These are phyloP conservation scores for Melinopterus prodromus DNA, from an alignment of 2,888 invertebrate genomes.

Conservation along the genomic window DNA sequence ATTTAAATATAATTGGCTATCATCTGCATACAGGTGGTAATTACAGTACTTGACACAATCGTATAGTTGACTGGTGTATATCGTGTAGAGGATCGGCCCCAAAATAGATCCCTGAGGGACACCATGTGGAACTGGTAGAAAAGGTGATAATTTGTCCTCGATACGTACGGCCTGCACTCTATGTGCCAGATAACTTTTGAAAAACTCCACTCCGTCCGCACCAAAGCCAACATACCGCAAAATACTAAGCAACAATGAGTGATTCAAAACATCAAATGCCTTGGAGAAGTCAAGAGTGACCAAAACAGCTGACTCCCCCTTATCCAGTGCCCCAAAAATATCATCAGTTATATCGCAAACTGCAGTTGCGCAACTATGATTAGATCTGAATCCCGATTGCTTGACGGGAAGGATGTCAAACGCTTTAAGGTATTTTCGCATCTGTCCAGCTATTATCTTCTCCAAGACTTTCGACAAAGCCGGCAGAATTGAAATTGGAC, in stretches of 20 bases:
- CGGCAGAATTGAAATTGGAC: background rate
- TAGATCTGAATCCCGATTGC: conserved; percentile 9
- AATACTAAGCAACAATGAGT: conserved; percentile 10
- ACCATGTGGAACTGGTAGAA: background rate
- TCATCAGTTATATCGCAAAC: conserved; percentile 23
- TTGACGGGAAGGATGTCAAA: background rate
- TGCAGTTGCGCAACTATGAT: conserved; percentile 19
- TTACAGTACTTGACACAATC: conserved; percentile 12
- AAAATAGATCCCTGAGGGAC: background rate
- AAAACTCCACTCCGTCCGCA: background rate
- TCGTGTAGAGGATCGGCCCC: background rate
- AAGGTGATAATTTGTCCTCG: background rate
- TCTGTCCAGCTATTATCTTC: background rate
- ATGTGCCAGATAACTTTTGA: background rate
- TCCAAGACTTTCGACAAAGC: background rate
- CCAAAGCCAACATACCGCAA: conserved; percentile 11
- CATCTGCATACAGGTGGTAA: conserved; percentile 15
- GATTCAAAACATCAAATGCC: conserved; percentile 24
- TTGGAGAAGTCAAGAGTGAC: conserved; percentile 24
- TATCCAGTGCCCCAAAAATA: conserved; percentile 26
- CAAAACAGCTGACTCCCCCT: conserved; percentile 21
- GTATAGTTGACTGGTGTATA: background rate
- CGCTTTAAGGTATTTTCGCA: background rate
- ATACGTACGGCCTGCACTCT: background rate
- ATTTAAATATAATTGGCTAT: conserved; percentile 19